These are phyloP conservation scores for Mylabris phalerata DNA, from an alignment of 1,140 invertebrate genomes.

Conservation along the genomic window DNA sequence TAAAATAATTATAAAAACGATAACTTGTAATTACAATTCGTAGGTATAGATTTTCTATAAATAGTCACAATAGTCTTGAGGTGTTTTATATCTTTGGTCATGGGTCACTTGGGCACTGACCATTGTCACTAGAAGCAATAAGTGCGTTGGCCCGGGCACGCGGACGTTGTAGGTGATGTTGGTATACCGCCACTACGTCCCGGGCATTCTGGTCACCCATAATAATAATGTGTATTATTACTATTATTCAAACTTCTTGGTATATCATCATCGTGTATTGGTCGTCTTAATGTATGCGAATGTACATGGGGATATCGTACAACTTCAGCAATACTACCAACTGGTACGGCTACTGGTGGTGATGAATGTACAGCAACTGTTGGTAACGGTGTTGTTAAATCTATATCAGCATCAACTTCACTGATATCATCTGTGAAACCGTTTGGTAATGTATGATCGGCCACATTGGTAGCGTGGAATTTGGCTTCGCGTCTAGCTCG, in stretches of 20 bases:
- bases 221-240: conserved; percentile 34
- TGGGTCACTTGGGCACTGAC: conserved; percentile 18
- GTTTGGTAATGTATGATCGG: conserved; percentile 56
- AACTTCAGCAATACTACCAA: conserved; percentile 35
- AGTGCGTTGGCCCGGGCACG: conserved; percentile 38
- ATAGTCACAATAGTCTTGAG: conserved; percentile 16
- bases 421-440: conserved; percentile 65
- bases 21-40: conserved; percentile 11
- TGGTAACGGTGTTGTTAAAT: conserved; percentile 52
- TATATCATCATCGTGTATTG: conserved; percentile 13
- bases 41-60: not conserved
- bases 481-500: conserved; percentile 48
- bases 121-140: conserved; percentile 36
- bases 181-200: conserved; percentile 24
- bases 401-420: conserved; percentile 66
- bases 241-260: conserved; percentile 26
- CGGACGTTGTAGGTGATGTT: conserved; percentile 27
- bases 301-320: conserved; percentile 35
- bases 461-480: conserved; percentile 49
- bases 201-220: conserved; percentile 39
- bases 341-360: conserved; percentile 11
- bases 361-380: conserved; percentile 28
- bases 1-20: not conserved
- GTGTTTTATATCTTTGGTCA: conserved; percentile 21
- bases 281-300: conserved; percentile 27